Evolutionary conservation across 2,888 invertebrate species (phyloP).

Genomic region (Sphaeridia pumilis): DNA sequence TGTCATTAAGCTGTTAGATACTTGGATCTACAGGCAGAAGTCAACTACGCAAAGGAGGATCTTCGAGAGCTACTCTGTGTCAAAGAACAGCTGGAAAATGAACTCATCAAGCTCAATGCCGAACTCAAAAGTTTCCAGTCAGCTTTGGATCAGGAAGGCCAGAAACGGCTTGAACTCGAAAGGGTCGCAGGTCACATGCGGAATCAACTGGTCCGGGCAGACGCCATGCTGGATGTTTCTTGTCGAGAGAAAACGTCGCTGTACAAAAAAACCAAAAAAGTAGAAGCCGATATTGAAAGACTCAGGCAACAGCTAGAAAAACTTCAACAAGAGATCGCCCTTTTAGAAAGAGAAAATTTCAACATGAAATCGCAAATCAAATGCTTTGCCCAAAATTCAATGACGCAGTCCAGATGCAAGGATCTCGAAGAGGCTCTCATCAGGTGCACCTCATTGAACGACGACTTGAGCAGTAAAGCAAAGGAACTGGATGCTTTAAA

Average conservation of each 20-base stretch:
- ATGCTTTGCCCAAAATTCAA: not conserved
- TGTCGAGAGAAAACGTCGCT: conserved; percentile 17
- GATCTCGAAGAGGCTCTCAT: conserved; percentile 24
- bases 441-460: conserved; percentile 25
- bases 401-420: conserved; percentile 5
- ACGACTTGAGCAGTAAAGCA: too few relatives aligned
- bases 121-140: conserved; percentile 21
- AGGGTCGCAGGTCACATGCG: conserved; percentile 17
- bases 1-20: too few relatives aligned
- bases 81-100: conserved; percentile 19
- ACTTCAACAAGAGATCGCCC: conserved; percentile 9
- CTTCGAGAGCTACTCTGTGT: too few relatives aligned
- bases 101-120: conserved; percentile 16
- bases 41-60: too few relatives aligned
- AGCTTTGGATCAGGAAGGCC: conserved; percentile 22
- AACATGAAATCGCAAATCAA: not conserved
- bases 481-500: too few relatives aligned
- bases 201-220: conserved; percentile 17
- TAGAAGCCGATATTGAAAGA: too few relatives aligned
- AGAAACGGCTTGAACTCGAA: conserved; percentile 20
- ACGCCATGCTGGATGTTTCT: conserved; percentile 18
- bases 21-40: too few relatives aligned
- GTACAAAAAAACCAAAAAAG: too few relatives aligned
- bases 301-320: conserved; percentile 13
- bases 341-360: conserved; percentile 22